Evolutionary conservation across 2,113 vertebrate species (phyloP).

Genomic region (Odontophorus gujanensis): DNA sequence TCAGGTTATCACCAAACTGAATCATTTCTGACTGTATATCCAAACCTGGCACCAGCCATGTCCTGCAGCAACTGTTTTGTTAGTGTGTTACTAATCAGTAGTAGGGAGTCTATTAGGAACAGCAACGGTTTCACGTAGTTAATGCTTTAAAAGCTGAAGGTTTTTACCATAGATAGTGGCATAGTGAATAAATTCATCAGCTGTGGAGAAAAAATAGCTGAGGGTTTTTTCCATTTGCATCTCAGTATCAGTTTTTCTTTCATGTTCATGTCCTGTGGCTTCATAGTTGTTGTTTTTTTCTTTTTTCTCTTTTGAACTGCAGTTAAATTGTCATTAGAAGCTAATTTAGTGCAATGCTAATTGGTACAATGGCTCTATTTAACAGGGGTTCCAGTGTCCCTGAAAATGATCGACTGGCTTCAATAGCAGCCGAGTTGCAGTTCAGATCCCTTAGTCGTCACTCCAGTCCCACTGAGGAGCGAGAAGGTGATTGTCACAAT

Average conservation of each 20-base stretch:
- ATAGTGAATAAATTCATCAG: neutral
- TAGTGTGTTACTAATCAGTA: neutral
- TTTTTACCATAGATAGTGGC: neutral
- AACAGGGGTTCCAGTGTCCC: constrained; percentile 91
- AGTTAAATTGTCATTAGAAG: neutral
- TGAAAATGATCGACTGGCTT: constrained; percentile 94
- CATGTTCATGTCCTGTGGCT: neutral
- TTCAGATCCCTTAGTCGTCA: constrained; percentile 97
- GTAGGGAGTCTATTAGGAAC: neutral
- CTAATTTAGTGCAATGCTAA: constrained; percentile 8
- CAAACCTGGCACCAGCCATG: neutral
- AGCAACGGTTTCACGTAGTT: neutral
- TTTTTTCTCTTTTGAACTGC: neutral
- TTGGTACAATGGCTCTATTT: constrained; percentile 28
- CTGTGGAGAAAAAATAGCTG: neutral
- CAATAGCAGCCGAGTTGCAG: constrained; percentile 91
- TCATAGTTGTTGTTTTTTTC: neutral
- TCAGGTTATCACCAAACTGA: neutral
- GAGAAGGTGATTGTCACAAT: constrained; percentile 85
- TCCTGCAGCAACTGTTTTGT: neutral
- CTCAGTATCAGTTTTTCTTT: neutral
- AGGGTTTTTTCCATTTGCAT: neutral
- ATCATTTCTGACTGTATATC: neutral
- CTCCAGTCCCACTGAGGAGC: constrained; percentile 96
- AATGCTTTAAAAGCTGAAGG: neutral